Base-by-base conservation (phyloP, 2,888 invertebrate genomes). In the Cacoxenus indagator region DNA sequence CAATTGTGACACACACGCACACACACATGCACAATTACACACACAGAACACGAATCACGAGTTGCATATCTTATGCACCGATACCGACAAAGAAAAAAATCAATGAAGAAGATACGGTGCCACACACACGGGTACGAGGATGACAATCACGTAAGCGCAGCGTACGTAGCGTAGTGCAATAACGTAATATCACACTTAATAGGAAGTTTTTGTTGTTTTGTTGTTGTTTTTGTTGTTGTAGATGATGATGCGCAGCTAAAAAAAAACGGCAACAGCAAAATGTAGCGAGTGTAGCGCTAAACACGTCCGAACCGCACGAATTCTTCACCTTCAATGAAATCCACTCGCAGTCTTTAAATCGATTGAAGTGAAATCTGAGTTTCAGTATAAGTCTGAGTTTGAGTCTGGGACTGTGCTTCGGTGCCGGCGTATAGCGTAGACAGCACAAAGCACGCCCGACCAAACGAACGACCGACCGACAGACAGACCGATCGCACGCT, bases 281-380 rank as follows among this genome's bases (percentile, higher is more conserved):
- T n/a, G n/a, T n/a, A n/a, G n/a, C n/a, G n/a, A n/a, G n/a, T n/a
- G n/a, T n/a, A n/a, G n/a, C n/a, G n/a, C n/a, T n/a, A n/a, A 65
- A 84, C 81, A 85, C 86, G 86, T 86, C 85, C 83, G 83, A 74
- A 80, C 83, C 82, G 84, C 76, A 78, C 83, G 84, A 83, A 83
- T 84, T 84, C 83, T 84, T 79, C 77, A 78, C 78, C 81, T 83
- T 85, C 77, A 85, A 84, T 85, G 84, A 85, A 83, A 78, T 74
- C 75, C 73, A 78, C n/a, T n/a, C n/a, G n/a, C n/a, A n/a, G n/a
- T n/a, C n/a, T n/a, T n/a, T n/a, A n/a, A n/a, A n/a, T n/a, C n/a
- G n/a, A n/a, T n/a, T n/a, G n/a, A n/a, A n/a, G n/a, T n/a, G n/a
- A n/a, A n/a, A n/a, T n/a, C n/a, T n/a, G n/a, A n/a, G n/a, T n/a